Evolutionary conservation across 1,140 invertebrate genomes (phyloP), one percentile per base, ranked within the genome.

Genomic region (Linepithema humile): DNA sequence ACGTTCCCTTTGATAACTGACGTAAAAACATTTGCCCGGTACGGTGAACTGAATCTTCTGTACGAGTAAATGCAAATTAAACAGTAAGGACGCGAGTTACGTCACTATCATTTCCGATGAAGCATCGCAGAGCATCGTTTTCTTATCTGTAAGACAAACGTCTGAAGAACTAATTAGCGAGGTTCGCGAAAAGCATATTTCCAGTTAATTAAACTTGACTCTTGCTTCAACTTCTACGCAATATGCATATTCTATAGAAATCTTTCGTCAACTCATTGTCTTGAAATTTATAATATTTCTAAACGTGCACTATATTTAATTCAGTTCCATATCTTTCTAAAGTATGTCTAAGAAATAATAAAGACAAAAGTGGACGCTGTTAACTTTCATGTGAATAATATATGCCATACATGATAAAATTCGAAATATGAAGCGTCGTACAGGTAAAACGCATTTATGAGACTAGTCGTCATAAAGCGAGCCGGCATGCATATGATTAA

Each of bases 1-100:
- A 70, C 48, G 45, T 40, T 38, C 45, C 20, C 64, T 55, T 23
- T 55, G 48, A 78, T 67, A 17, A 67, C 60, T 15, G 35, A 38
- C 12, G 7, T 77, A 65, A 77, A 80, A 80, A 69, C 60, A 32
- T 53, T 26, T 77, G 35, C 29, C 38, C 26, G 38, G 35, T 55
- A 43, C 1, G 3, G 5, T 10, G 38, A 6, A n/a, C 0, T 38
- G 5, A 38, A 55, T 43, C 10, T 6, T 7, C 50, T 40, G 17
- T 29, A 7, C 1, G 29, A 12, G 4, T 73, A 53, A 57, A 43
- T 29, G 32, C 23, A 65, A 50, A 48, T 65, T 50, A 38, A 26
- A 9, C 26, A 43, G 50, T 12, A 35, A 50, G 32, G 20, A 78
- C 23, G 20, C 6, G 3, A 3, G 10, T 32, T 38, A 40, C 45